These are phyloP conservation scores for Acrobasis consociella DNA, from an alignment of 2,888 invertebrate species.

Conservation along the genomic window DNA sequence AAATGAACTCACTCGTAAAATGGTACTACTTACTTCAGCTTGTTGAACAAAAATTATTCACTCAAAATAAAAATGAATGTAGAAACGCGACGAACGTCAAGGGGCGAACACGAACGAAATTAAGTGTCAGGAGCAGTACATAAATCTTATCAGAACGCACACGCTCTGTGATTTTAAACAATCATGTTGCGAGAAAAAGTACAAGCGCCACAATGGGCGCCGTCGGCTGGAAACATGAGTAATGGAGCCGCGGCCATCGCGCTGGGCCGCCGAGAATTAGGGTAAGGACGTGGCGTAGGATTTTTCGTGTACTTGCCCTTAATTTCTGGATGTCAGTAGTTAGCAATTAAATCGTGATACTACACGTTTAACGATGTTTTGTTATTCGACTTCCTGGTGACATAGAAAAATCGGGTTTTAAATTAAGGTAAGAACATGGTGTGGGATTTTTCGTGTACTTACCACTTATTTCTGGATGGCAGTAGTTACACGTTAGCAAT, in stretches of 20 bases:
- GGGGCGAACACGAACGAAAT: slow-evolving; percentile 65
- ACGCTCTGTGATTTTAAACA: slow-evolving; percentile 72
- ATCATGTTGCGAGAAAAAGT: slow-evolving; percentile 62
- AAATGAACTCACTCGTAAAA: background rate
- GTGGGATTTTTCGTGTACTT: too few species aligned
- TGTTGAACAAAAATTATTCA: background rate
- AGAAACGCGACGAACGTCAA: slow-evolving; percentile 47
- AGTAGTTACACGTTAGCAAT: too few species aligned
- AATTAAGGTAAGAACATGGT: too few species aligned
- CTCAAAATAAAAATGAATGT: slow-evolving; percentile 19
- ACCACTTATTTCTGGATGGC: too few species aligned
- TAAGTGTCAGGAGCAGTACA: slow-evolving; percentile 73
- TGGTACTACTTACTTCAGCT: background rate
- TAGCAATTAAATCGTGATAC: background rate
- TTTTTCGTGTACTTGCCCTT: slow-evolving; percentile 6
- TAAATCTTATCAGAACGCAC: slow-evolving; percentile 70
- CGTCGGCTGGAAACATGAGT: slow-evolving; percentile 60
- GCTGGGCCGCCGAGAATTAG: slow-evolving; percentile 33
- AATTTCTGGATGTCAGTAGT: background rate
- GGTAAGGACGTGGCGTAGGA: slow-evolving; percentile 3
- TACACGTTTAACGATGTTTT: background rate
- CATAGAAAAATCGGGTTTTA: too few species aligned
- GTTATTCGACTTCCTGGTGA: too few species aligned
- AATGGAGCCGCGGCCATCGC: slow-evolving; percentile 46
- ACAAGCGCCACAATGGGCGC: slow-evolving; percentile 56